These are phyloP conservation scores for Cacoxenus indagator DNA, from an alignment of 2,888 invertebrate species.

Conservation along the genomic window DNA sequence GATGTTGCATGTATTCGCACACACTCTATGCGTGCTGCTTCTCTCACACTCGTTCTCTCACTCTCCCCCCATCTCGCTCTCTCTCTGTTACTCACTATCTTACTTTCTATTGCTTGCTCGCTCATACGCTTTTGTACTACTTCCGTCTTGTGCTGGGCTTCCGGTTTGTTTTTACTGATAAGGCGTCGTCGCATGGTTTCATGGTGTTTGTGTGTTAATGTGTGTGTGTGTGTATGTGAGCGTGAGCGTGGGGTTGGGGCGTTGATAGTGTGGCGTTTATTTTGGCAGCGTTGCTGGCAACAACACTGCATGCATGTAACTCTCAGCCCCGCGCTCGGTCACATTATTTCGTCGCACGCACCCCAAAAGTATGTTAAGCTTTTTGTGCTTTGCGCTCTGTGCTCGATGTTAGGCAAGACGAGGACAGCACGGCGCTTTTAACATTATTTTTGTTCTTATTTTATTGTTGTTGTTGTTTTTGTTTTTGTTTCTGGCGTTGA, in stretches of 20 bases:
- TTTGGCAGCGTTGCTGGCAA: background rate
- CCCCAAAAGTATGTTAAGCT: conserved; percentile 52
- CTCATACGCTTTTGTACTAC: conserved; percentile 39
- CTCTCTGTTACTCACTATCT: background rate
- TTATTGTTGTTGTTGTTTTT: conserved; percentile 37
- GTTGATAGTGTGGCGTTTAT: background rate
- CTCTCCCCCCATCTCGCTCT: conserved; percentile 22
- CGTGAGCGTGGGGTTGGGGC: background rate
- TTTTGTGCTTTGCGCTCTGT: conserved; percentile 25
- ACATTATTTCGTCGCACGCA: conserved; percentile 32
- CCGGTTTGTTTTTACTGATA: conserved; percentile 64
- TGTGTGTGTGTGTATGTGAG: background rate
- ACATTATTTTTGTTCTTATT: conserved; percentile 35
- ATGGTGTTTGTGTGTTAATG: background rate
- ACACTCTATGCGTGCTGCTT: background rate
- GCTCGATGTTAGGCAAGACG: background rate
- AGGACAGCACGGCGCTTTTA: background rate
- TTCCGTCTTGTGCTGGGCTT: conserved; percentile 61
- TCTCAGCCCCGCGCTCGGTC: background rate
- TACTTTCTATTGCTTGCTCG: background rate
- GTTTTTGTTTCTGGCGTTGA: conserved; percentile 52
- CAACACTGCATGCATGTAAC: background rate
- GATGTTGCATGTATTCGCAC: background rate
- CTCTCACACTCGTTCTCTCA: background rate
- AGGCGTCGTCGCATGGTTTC: conserved; percentile 40